Base-by-base conservation (phyloP, 2,888 invertebrate species). In the Hyalella azteca region DNA sequence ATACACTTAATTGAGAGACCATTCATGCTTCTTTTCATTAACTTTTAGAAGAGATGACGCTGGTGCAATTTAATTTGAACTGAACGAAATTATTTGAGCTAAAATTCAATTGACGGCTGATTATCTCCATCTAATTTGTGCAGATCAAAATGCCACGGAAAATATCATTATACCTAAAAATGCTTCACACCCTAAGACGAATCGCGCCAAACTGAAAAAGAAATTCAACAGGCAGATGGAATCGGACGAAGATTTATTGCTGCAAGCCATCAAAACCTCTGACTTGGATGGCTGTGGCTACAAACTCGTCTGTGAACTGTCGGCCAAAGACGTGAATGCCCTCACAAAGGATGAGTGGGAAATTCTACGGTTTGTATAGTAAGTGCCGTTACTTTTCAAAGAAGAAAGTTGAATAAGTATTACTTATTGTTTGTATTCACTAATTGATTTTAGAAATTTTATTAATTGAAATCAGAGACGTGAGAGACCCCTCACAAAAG, bases 251-350 rank as follows among this genome's bases (percentile, higher is more conserved):
- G 66, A 66, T n/a, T 36, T 29, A 5, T 39, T 66, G 36, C 66
- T 66, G 19, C 4, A 22, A 4, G 66, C 66, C 1, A 36, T 66
- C 22, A 32, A 66, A 36, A 19, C 13, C n/a, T 2, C 66, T 0
- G 66, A 66, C 36, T 32, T 15, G n/a, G 19, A 66, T 29, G 66
- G 66, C 3, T 66, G 66, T 39, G 66, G 66, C 66, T 66, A 66
- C 66, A 66, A 36, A 36, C 66, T 66, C 13, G 66, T 66, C 19
- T 66, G 66, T 19, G 66, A 66, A 19, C 66, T 66, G 5, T 1
- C 66, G 13, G 32, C 66, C 15, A 66, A 36, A 36, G 29, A 39
- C 36, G 4, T 19, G 60, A 9, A 60, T 9, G 19, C 39, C 9
- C 13, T 66, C 7, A 66, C 66, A 0, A 36, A 32, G 19, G 66